Base-by-base conservation (phyloP, 2,113 vertebrate genomes). In the Tupaia tana region DNA sequence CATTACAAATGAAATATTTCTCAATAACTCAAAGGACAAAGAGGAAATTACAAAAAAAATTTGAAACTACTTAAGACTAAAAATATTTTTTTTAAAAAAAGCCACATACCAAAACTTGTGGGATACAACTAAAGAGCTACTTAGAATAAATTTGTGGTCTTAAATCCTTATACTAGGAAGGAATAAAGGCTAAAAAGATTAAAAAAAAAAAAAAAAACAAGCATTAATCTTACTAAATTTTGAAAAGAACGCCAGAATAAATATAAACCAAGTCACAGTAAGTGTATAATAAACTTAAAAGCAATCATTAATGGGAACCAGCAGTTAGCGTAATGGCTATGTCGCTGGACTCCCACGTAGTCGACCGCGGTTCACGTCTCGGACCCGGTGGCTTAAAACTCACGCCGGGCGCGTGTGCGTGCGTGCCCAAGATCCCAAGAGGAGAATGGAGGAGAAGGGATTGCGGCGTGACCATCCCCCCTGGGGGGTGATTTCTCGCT, bases 231-330 rank as follows among this genome's bases (percentile, higher is more conserved):
- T 91, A 81, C 56, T 10, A 66, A 91, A 56, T 79, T 79, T 43
- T 15, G 43, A 73, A 81, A 73, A 86, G 25, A 63, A 70, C 34
- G 91, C 66, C 61, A 93, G 56, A 93, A 78, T 95, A 91, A 95
- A 91, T 82, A 82, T 31, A 16, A 88, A 89, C 18, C 34, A 78
- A 81, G 15, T 56, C 84, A 13, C 82, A 90, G 24, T 87, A 58
- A 86, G 24, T 52, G 14, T 31, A 91, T 73, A 67, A 67, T 89
- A 92, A 89, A 70, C 19, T 92, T 89, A 78, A 86, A 90, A 90
- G 9, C 22, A 95, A 74, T 16, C 56, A 69, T 52, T 59, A 91
- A 84, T 64, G 11, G n/a, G n/a, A n/a, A n/a, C n/a, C n/a, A n/a
- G n/a, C n/a, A n/a, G n/a, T n/a, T n/a, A n/a, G n/a, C n/a, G n/a